A percentile compares a stretch with the other conserved stretches of the same genome.
These are phyloP conservation scores for Drosophila ogumai DNA, from an alignment of 1,140 invertebrate species.

Conservation along the genomic window DNA sequence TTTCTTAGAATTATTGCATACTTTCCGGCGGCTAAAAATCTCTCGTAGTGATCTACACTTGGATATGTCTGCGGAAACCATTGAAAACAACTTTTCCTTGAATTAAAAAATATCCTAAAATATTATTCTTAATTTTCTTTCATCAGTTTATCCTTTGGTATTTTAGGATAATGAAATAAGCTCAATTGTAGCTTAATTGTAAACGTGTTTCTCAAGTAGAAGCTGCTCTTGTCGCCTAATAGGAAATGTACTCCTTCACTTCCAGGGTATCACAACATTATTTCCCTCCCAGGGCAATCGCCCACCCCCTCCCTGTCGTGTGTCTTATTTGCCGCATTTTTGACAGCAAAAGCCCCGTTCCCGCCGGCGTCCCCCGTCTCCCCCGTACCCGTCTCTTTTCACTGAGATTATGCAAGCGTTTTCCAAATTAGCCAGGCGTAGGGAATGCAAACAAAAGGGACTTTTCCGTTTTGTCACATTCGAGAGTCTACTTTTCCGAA, in stretches of 20 bases:
- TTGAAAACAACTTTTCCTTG: not conserved
- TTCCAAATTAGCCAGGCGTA: slow-evolving; percentile 42
- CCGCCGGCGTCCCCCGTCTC: not conserved
- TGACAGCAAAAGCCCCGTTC: slow-evolving; percentile 48
- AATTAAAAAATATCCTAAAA: not conserved
- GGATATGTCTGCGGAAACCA: too few relatives aligned
- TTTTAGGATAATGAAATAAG: too few relatives aligned
- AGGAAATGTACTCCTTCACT: not conserved
- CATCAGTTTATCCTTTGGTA: too few relatives aligned
- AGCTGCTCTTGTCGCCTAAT: not conserved
- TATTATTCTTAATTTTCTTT: not conserved
- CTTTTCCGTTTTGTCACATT: slow-evolving; percentile 26
- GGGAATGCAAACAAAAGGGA: slow-evolving; percentile 39
- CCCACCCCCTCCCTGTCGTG: slow-evolving; percentile 7
- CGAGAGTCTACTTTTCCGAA: slow-evolving; percentile 19
- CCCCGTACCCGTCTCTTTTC: not conserved
- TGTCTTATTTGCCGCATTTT: slow-evolving; percentile 66
- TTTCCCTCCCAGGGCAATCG: slow-evolving; percentile 16
- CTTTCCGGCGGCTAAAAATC: not conserved
- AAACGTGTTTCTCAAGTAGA: not conserved
- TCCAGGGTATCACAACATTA: slow-evolving; percentile 4
- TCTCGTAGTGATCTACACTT: not conserved
- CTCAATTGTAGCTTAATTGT: not conserved
- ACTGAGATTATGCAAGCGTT: slow-evolving; percentile 56
- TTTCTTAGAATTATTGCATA: not conserved